phyloP scores from a whole-genome alignment of 2,888 invertebrate species.

The Trichopria drosophilae region DNA sequence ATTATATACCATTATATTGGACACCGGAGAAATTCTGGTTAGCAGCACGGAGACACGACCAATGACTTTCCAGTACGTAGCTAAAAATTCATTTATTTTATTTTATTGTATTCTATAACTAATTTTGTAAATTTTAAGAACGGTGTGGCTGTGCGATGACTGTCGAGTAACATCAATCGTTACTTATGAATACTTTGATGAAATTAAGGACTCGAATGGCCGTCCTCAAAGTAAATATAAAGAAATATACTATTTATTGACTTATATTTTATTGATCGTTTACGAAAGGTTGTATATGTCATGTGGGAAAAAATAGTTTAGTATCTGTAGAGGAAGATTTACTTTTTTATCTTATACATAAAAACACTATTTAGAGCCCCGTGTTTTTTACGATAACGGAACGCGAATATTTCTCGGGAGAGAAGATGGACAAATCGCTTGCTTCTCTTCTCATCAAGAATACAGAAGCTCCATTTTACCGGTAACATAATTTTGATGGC shows the following conservation, averaged over 20 bases:
- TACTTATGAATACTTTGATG: slow-evolving; percentile 38
- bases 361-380: slow-evolving; percentile 20
- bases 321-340: too few species aligned
- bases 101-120: background rate
- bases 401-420: slow-evolving; percentile 40
- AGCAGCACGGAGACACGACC: slow-evolving; percentile 35
- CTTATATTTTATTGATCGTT: too few species aligned
- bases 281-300: background rate
- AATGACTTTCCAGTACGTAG: slow-evolving; percentile 36
- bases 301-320: too few species aligned
- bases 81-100: background rate
- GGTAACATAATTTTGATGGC: too few species aligned
- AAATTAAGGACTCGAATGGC: slow-evolving; percentile 24
- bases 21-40: slow-evolving; percentile 39
- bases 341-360: background rate
- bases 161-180: slow-evolving; percentile 38
- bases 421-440: slow-evolving; percentile 36
- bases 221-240: slow-evolving; percentile 30
- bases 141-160: slow-evolving; percentile 38
- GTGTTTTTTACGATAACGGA: slow-evolving; percentile 33
- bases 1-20: slow-evolving; percentile 37
- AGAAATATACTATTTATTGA: too few species aligned
- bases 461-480: too few species aligned
- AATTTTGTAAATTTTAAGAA: slow-evolving; percentile 23
- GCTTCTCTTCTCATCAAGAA: too few species aligned